These are phyloP conservation scores for Cliona cf. orientalis DNA, from an alignment of 37 sponge, comb jelly and placozoan species.

Conservation along the genomic window DNA sequence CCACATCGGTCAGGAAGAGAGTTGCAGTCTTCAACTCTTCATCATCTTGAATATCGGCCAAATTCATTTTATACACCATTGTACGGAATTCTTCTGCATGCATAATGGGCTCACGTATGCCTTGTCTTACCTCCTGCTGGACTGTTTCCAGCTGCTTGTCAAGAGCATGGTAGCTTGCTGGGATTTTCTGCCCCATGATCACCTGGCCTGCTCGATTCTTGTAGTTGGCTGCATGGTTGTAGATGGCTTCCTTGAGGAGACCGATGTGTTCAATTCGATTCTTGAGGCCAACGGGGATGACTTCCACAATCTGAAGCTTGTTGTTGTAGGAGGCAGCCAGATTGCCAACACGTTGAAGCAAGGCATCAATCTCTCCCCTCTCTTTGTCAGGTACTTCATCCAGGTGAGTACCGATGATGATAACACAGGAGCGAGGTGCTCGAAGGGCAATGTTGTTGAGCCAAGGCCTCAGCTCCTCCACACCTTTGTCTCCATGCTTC, in stretches of 20 bases:
- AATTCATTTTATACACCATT: conserved; percentile 46
- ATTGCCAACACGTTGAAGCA: conserved; percentile 28
- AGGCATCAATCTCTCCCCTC: conserved; percentile 18
- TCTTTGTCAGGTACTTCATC: conserved; percentile 61
- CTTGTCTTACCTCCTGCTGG: conserved; percentile 28
- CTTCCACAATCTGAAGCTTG: conserved; percentile 36
- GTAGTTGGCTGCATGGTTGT: conserved; percentile 50
- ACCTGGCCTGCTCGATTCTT: conserved; percentile 32
- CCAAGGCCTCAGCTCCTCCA: conserved; percentile 73
- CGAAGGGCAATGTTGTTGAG: conserved; percentile 79
- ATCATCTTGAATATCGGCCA: conserved; percentile 55
- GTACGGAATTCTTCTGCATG: conserved; percentile 53
- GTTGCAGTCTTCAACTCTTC: conserved; percentile 71
- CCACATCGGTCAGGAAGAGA: conserved; percentile 69
- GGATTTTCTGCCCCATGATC: conserved; percentile 67
- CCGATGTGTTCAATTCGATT: conserved; percentile 54
- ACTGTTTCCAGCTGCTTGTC: conserved; percentile 29
- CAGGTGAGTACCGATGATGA: conserved; percentile 79
- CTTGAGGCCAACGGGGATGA: conserved; percentile 39
- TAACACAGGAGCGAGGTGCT: conserved; percentile 62
- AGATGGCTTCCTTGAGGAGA: conserved; percentile 57
- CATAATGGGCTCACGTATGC: conserved; percentile 49
- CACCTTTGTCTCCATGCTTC: conserved; percentile 59
- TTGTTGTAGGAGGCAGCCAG: conserved; percentile 32
- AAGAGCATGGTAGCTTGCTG: conserved; percentile 65